Conservation (phyloP, 2,797 vertebrate genomes). For the Muraenolepis orangiensis region DNA sequence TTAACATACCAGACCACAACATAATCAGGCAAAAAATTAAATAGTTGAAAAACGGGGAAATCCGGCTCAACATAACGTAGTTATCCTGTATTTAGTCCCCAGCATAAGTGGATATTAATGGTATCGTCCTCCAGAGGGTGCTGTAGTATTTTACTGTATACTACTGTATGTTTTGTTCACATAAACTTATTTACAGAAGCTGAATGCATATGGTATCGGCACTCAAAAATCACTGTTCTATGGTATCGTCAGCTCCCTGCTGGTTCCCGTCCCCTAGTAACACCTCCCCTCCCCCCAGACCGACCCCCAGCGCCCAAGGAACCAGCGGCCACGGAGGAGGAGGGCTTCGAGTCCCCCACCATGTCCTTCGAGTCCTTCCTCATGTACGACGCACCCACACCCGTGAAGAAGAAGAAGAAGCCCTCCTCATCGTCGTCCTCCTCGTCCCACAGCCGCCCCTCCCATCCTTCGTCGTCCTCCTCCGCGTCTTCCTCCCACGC, state of each 20-base stretch:
- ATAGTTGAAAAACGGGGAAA: too few relatives aligned
- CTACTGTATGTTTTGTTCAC: too few relatives aligned
- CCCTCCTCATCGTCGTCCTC: conserved; percentile 45
- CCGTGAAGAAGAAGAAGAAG: conserved; percentile 86
- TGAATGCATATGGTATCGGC: background rate
- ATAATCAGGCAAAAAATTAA: too few relatives aligned
- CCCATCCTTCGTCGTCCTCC: conserved; percentile 45
- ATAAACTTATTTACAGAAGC: background rate
- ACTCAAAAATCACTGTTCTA: background rate
- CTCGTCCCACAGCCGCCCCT: conserved; percentile 52
- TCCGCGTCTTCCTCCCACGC: conserved; percentile 37
- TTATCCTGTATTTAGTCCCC: too few relatives aligned
- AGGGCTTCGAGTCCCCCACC: conserved; percentile 82
- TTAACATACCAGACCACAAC: too few relatives aligned
- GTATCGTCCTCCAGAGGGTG: too few relatives aligned
- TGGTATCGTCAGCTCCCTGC: background rate
- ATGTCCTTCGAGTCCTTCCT: conserved; percentile 99
- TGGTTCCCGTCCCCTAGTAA: background rate
- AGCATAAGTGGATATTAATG: too few relatives aligned
- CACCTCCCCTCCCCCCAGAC: conserved; percentile 38
- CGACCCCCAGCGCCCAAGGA: conserved; percentile 54
- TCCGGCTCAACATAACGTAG: too few relatives aligned
- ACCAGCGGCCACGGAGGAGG: conserved; percentile 51
- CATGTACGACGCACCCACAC: conserved; percentile 89
- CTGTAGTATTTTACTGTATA: background rate